Evolutionary conservation across 2,797 vertebrate species (phyloP).

Genomic region (Sciurus vulgaris): DNA sequence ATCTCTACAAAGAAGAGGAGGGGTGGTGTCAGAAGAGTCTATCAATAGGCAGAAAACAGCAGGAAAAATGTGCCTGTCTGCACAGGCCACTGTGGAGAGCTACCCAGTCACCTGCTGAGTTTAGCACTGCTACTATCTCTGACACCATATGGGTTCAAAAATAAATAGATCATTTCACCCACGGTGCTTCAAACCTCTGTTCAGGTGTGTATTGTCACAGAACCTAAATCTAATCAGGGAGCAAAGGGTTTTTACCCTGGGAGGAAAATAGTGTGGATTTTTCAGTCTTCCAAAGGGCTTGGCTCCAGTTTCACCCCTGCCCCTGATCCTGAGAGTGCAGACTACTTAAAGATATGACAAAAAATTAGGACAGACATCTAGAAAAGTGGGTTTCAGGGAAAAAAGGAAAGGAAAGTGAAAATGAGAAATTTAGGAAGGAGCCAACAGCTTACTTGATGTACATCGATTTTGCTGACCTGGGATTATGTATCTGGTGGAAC

Average conservation of each 20-base stretch:
- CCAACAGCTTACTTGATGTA: neutral
- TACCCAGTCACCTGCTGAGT: neutral
- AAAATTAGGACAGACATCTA: neutral
- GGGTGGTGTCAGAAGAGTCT: neutral
- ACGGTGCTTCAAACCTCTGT: neutral
- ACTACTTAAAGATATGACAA: neutral
- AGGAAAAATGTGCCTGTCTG: neutral
- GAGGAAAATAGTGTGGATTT: neutral
- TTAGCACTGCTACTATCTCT: neutral
- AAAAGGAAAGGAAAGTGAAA: neutral
- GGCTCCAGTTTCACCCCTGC: neutral
- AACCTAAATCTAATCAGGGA: neutral
- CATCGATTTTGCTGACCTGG: neutral
- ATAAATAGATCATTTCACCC: neutral
- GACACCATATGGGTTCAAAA: neutral
- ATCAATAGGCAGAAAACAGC: neutral
- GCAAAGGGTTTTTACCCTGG: neutral
- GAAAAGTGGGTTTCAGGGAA: neutral
- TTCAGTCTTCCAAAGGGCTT: neutral
- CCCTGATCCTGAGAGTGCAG: neutral
- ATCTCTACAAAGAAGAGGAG: neutral
- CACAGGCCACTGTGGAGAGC: neutral
- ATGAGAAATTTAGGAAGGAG: neutral
- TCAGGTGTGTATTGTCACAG: neutral
- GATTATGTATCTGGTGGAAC: neutral